Evolutionary conservation across 2,113 vertebrate species (phyloP), one percentile per base, ranked within the genome.

Genomic region (Calypte anna): DNA sequence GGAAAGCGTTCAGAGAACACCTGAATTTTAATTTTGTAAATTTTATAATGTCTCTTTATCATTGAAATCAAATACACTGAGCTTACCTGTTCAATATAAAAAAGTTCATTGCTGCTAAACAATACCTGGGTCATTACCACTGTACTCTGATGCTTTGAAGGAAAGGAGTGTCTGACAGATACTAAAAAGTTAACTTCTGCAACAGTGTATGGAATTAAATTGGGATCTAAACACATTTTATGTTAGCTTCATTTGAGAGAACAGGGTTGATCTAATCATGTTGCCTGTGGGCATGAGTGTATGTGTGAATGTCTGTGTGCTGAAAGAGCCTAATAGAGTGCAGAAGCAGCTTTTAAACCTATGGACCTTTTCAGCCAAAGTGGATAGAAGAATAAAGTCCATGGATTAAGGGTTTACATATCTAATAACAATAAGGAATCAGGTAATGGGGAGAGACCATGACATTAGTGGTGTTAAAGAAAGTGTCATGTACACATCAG

Each of bases 31-130:
- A 54, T 68, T 0, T 0, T 38, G 5, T n/a, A 9, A 28, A 54
- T 68, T 0, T 0, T 38, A 6, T n/a, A 9, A 28, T 62, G 20
- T 33, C 25, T 44, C 38, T 23, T 1, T 54, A 31, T 61, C 12
- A 13, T 51, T 81, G 50, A 83, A 81, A 69, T 83, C 23, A 59
- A 67, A n/a, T 75, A 40, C 22, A 24, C 27, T 44, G 10, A 74
- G 64, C 38, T 81, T 70, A 57, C 33, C 38, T 54, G 64, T 57
- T 72, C 36, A 81, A 57, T 40, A 31, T 86, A 57, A 78, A 75
- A 46, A 58, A 40, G 51, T 66, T 6, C 43, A 20, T 40, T 86
- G 59, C 70, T 91, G 55, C 70, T 82, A 6, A 72, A 51, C 0
- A 0, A 36, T 77, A n/a, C 18, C 24, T 48, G 38, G 48, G 7